Evolutionary conservation across 2,888 invertebrate genomes (phyloP).

Genomic region (Nasonia oneida): DNA sequence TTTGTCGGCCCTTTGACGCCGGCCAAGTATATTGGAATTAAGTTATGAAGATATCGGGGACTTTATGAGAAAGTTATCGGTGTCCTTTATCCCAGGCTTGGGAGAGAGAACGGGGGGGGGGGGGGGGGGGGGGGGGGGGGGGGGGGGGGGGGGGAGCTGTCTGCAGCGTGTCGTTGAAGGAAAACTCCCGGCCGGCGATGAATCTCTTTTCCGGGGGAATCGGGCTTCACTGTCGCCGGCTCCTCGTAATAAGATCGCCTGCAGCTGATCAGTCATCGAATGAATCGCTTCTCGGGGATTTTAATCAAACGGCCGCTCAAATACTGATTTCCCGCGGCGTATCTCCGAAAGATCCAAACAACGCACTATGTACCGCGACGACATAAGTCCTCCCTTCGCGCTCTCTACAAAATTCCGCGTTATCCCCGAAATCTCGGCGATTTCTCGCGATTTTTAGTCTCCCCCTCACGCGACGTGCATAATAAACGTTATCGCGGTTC

Average conservation of each 20-base stretch:
- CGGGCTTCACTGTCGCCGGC: background rate
- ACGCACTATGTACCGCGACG: background rate
- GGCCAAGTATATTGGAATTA: slow-evolving; percentile 39
- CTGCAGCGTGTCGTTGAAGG: background rate
- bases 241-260: background rate
- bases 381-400: too few relatives aligned
- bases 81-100: slow-evolving; percentile 27
- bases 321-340: too few relatives aligned
- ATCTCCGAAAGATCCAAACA: too few relatives aligned
- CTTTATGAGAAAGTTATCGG: slow-evolving; percentile 58
- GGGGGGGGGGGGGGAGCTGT: background rate
- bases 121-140: too few relatives aligned
- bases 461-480: slow-evolving; percentile 17
- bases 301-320: too few relatives aligned
- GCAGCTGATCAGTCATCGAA: background rate
- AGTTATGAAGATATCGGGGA: slow-evolving; percentile 55
- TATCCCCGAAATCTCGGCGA: slow-evolving; percentile 6
- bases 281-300: too few relatives aligned
- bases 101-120: background rate
- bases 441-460: background rate
- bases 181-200: background rate
- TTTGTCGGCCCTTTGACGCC: slow-evolving; percentile 4
- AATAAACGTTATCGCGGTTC: slow-evolving; percentile 43
- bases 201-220: background rate
- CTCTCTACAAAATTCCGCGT: background rate